phyloP scores from a whole-genome alignment of 2,797 vertebrate species.

The Xiphophorus birchmanni region DNA sequence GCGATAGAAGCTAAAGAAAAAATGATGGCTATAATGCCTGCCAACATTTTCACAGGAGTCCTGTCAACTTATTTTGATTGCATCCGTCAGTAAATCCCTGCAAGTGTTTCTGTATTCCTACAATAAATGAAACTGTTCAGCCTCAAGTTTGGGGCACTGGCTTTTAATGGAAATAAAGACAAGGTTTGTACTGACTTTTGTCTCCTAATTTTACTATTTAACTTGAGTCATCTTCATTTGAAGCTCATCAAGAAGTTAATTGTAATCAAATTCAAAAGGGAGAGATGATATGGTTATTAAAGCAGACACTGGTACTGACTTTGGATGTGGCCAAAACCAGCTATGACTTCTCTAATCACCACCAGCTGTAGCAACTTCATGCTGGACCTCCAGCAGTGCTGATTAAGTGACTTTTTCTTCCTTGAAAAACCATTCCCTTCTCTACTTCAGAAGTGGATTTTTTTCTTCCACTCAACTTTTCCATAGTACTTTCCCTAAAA shows the following conservation, averaged over 20 bases:
- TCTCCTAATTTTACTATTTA: neutral
- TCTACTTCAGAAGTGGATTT: neutral
- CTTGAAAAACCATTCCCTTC: neutral
- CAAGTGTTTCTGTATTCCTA: neutral
- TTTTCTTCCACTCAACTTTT: neutral
- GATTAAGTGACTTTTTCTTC: neutral
- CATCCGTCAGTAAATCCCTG: neutral
- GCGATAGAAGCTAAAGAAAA: neutral
- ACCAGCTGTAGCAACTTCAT: neutral
- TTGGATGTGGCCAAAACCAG: neutral
- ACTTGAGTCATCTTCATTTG: neutral
- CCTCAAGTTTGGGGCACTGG: neutral
- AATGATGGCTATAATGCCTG: neutral
- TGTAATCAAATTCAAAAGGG: neutral
- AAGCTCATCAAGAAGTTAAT: neutral
- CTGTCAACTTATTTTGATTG: slow-evolving; percentile 4
- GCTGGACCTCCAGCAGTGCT: neutral
- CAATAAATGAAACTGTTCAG: neutral
- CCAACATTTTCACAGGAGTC: slow-evolving; percentile 3
- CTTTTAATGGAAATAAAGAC: neutral
- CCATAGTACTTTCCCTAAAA: neutral
- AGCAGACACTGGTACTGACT: neutral
- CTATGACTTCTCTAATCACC: neutral
- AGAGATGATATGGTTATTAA: neutral
- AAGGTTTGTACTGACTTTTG: neutral